phyloP scores from a whole-genome alignment of 1,140 invertebrate species.

The Anastatus disparis region DNA sequence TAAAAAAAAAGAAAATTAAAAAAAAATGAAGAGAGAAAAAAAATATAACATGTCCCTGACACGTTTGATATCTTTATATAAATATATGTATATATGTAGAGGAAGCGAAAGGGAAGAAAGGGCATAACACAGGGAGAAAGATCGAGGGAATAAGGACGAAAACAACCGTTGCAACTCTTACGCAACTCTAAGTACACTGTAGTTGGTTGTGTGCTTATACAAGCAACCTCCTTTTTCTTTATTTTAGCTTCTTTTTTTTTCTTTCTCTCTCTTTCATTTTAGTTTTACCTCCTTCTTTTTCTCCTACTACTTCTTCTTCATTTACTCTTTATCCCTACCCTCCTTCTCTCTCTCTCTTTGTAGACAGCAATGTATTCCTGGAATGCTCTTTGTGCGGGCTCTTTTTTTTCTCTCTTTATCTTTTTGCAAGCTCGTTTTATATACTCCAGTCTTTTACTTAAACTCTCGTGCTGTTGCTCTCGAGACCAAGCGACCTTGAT shows the following conservation, averaged over 20 bases:
- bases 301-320: not conserved
- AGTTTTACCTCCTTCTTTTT: no score
- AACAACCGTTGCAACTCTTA: slow-evolving; percentile 41
- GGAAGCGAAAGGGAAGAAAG: no score
- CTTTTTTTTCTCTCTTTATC: slow-evolving; percentile 27
- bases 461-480: not conserved
- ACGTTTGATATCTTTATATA: not conserved
- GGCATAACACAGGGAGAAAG: no score
- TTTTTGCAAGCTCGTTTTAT: no score
- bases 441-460: no score
- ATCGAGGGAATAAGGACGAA: no score
- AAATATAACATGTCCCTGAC: slow-evolving; percentile 25
- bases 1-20: no score
- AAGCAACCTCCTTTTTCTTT: no score
- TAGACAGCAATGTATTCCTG: slow-evolving; percentile 50
- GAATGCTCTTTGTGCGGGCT: slow-evolving; percentile 62
- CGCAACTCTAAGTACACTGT: slow-evolving; percentile 22
- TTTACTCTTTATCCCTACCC: not conserved
- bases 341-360: not conserved
- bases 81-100: not conserved
- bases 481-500: slow-evolving; percentile 55
- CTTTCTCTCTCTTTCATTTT: not conserved
- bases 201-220: not conserved
- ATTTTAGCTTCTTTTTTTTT: no score
- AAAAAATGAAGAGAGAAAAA: no score